Conservation (phyloP, 2,797 vertebrate genomes). For the Coranthus polyacanthus region DNA sequence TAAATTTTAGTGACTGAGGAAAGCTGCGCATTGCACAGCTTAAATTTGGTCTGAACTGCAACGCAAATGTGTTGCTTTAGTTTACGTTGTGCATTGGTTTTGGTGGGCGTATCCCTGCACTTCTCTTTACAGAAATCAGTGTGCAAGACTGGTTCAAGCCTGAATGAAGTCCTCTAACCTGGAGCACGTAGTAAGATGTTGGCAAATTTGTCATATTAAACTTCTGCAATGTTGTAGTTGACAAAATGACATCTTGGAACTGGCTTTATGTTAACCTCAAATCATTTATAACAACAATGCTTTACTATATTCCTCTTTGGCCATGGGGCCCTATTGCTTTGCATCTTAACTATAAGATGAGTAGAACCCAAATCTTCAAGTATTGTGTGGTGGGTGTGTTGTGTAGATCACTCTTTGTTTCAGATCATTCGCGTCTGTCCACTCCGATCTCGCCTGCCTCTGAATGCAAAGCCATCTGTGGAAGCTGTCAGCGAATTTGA, state of each 20-base stretch:
- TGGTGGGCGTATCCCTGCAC: slow-evolving; percentile 76
- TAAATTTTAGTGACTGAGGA: slow-evolving; percentile 68
- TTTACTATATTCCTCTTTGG: slow-evolving; percentile 80
- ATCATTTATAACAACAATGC: slow-evolving; percentile 77
- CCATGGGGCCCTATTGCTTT: slow-evolving; percentile 78
- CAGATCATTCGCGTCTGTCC: slow-evolving; percentile 87
- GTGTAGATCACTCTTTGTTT: slow-evolving; percentile 89
- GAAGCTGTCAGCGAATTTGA: slow-evolving; percentile 84
- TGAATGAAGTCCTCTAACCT: slow-evolving; percentile 75
- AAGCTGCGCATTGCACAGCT: slow-evolving; percentile 83
- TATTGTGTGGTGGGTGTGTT: slow-evolving; percentile 85
- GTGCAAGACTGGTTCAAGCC: slow-evolving; percentile 73
- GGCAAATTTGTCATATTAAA: slow-evolving; percentile 61
- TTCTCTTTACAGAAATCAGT: slow-evolving; percentile 84
- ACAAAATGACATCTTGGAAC: slow-evolving; percentile 78
- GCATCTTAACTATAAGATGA: slow-evolving; percentile 81
- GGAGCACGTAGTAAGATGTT: slow-evolving; percentile 83
- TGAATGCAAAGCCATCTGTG: slow-evolving; percentile 88
- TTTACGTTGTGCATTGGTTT: slow-evolving; percentile 53
- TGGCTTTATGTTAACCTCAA: slow-evolving; percentile 82
- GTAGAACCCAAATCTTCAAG: slow-evolving; percentile 77
- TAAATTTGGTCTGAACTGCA: slow-evolving; percentile 67
- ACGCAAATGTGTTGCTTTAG: slow-evolving; percentile 77
- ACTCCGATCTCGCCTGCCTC: slow-evolving; percentile 85
- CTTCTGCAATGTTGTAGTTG: slow-evolving; percentile 71